Evolutionary conservation across 2,888 invertebrate species (phyloP).

Genomic region (Mythimna vitellina): DNA sequence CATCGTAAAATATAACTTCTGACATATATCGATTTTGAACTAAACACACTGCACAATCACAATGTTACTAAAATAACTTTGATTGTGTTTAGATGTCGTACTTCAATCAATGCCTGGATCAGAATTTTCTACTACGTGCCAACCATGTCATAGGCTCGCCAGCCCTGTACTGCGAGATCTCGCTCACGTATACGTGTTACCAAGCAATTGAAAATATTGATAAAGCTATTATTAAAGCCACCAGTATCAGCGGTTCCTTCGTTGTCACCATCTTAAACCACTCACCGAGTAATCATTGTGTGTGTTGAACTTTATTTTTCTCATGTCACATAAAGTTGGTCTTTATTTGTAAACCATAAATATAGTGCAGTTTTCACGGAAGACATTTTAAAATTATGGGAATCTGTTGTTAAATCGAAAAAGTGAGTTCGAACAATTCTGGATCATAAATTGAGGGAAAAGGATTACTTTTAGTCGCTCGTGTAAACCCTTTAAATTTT

Average conservation of each 20-base stretch:
- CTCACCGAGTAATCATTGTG: neutral
- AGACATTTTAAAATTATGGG: slow-evolving; percentile 33
- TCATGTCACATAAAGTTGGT: neutral
- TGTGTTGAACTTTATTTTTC: neutral
- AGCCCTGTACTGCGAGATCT: neutral
- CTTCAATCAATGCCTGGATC: slow-evolving; percentile 9
- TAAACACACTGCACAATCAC: neutral
- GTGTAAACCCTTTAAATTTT: slow-evolving; percentile 47
- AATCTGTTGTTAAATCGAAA: slow-evolving; percentile 8
- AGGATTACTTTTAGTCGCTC: slow-evolving; percentile 23
- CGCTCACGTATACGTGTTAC: slow-evolving; percentile 12
- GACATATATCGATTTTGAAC: neutral
- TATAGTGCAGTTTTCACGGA: slow-evolving; percentile 26
- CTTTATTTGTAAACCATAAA: slow-evolving; percentile 16
- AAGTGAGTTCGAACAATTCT: slow-evolving; percentile 22
- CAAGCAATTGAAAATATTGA: slow-evolving; percentile 9
- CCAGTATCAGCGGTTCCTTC: neutral
- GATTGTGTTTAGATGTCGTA: neutral
- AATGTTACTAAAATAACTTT: neutral
- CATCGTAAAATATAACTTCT: neutral
- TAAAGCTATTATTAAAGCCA: neutral
- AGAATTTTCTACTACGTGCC: slow-evolving; percentile 13
- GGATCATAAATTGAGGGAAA: slow-evolving; percentile 47
- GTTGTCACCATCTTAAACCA: neutral
- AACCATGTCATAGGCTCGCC: neutral